These are phyloP conservation scores for Drosophila nigricruria DNA, from an alignment of 2,888 invertebrate species.

Conservation along the genomic window DNA sequence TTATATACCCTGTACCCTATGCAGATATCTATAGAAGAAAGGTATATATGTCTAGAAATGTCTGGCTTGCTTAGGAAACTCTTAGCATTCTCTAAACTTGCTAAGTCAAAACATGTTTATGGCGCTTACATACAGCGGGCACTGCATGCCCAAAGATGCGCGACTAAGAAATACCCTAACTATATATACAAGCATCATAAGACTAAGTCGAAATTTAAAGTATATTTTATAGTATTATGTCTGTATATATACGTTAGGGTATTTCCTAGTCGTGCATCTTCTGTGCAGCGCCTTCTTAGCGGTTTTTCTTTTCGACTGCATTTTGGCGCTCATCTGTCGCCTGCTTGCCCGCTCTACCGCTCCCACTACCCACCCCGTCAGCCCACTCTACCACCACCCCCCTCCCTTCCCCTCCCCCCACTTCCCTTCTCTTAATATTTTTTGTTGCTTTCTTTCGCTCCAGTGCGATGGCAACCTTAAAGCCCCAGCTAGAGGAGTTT, in stretches of 20 bases:
- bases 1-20: slow-evolving; percentile 7
- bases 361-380: no score
- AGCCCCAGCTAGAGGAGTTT: slow-evolving; percentile 56
- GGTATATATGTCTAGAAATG: background rate
- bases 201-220: no score
- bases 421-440: background rate
- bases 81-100: no score
- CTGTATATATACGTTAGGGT: background rate
- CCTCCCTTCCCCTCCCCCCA: background rate
- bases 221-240: no score
- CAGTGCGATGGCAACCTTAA: slow-evolving; percentile 29
- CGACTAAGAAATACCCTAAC: no score
- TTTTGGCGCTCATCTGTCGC: slow-evolving; percentile 25
- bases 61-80: no score
- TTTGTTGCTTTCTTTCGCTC: background rate
- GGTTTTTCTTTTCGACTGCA: slow-evolving; percentile 23
- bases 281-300: background rate
- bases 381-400: background rate
- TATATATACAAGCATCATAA: no score
- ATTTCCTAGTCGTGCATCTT: background rate
- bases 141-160: no score
- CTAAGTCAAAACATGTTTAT: no score
- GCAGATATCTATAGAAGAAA: background rate
- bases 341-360: background rate
- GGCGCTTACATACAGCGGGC: no score